Percentiles rank a stretch among this genome's conserved stretches.
Conservation (phyloP, 1,140 invertebrate species). For the Musca vetustissima region DNA sequence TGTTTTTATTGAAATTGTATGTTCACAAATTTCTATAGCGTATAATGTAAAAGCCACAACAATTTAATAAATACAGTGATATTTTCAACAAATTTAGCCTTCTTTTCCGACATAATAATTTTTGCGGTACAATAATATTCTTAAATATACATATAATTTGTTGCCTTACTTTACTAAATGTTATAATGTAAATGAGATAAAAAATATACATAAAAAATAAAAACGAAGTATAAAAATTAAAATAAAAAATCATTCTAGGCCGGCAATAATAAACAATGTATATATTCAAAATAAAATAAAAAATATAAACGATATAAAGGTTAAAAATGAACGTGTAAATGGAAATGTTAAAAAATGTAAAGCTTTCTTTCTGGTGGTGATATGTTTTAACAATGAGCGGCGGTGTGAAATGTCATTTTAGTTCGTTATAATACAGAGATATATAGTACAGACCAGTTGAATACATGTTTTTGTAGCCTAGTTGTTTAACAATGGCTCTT, state of each 20-base stretch:
- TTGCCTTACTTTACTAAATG: not conserved
- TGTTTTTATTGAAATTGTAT: no score
- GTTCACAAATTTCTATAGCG: not conserved
- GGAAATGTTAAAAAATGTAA: not conserved
- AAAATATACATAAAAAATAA: not conserved
- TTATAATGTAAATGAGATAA: not conserved
- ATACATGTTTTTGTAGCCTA: not conserved
- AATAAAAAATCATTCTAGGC: not conserved
- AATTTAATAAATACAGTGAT: slow-evolving; percentile 9
- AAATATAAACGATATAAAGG: not conserved
- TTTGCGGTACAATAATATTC: not conserved
- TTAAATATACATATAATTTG: not conserved
- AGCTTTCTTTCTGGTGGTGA: not conserved
- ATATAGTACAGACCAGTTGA: not conserved
- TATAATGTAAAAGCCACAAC: slow-evolving; percentile 19
- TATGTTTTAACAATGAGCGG: not conserved
- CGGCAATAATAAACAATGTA: not conserved
- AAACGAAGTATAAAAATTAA: not conserved
- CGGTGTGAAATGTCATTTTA: slow-evolving; percentile 7
- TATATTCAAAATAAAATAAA: not conserved
- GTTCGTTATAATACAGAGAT: not conserved
- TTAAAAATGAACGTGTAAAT: not conserved
- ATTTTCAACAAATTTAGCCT: slow-evolving; percentile 20
- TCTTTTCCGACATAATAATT: not conserved
- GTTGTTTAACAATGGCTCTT: slow-evolving; percentile 30